Percentiles rank a stretch among this genome's conserved stretches.
These are phyloP conservation scores for Caretta caretta DNA, from an alignment of 2,113 vertebrate genomes.

Conservation along the genomic window DNA sequence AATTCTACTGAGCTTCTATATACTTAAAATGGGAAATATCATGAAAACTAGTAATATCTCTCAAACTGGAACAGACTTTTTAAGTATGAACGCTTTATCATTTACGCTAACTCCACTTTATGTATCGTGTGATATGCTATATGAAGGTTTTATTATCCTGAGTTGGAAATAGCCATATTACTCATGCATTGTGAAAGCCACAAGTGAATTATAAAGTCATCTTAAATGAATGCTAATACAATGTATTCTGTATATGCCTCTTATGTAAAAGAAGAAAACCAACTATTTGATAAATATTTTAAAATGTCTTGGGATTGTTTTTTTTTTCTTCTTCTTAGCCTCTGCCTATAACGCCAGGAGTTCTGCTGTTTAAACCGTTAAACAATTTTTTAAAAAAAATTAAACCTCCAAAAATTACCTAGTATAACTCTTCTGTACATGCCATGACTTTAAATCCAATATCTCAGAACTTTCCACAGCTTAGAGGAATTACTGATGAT, in stretches of 20 bases:
- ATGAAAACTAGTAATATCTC: background rate
- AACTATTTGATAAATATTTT: background rate
- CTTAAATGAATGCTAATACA: background rate
- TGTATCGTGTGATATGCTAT: background rate
- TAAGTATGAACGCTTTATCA: background rate
- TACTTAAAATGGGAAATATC: background rate
- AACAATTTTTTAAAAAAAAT: background rate
- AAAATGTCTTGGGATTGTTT: background rate
- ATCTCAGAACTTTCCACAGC: background rate
- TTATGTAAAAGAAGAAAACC: background rate
- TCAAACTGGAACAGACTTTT: background rate
- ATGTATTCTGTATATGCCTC: background rate
- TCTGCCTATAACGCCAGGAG: background rate
- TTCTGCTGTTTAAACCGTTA: background rate
- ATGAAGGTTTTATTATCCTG: background rate
- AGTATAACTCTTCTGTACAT: background rate
- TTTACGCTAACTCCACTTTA: background rate
- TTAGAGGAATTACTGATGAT: accelerated
- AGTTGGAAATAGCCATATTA: background rate
- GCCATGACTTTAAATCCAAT: background rate
- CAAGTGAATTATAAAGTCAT: slow-evolving; percentile 35
- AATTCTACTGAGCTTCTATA: background rate
- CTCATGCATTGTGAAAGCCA: background rate
- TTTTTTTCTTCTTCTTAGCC: background rate
- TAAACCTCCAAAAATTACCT: background rate